Evolutionary conservation across 2,113 vertebrate species (phyloP), one percentile per base, ranked within the genome.

Genomic region (Nerophis lumbriciformis): DNA sequence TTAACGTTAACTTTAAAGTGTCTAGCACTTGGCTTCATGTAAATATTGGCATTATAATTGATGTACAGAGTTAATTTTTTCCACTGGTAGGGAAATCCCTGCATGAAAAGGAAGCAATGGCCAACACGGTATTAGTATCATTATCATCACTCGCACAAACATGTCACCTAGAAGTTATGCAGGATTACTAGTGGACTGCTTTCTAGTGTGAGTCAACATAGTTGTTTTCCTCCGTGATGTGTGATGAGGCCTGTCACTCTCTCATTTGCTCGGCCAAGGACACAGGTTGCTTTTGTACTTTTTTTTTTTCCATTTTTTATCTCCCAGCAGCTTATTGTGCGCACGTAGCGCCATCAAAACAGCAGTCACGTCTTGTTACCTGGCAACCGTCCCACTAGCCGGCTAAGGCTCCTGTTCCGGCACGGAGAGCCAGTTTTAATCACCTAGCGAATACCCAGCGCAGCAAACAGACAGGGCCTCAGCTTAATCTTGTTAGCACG

Each of bases 401-500:
- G 66, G 81, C 81, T 68, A 65, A 64, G 66, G 73, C 80, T 89
- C 76, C 70, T 73, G 87, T 78, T 90, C 86, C 84, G 83, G 84
- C 82, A 78, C 82, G 76, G 88, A 88, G 90, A 88, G 84, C 80
- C 90, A 88, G 88, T 86, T 89, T 81, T 84, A 90, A 92, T 92
- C 90, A 89, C 90, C 85, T 87, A 75, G 90, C 90, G 83, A 90
- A 86, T 93, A 90, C 91, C 84, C 88, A 86, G 90, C 76, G 82
- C 83, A 86, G 91, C 85, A 91, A 85, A 88, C 88, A 91, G 91
- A 91, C 90, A 86, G 68, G 88, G 90, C 89, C 89, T 94, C 85
- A 76, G 83, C 88, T 87, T 91, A 92, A 94, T 94, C 92, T 93
- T 86, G 82, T 95, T 91, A 93, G 92, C 88, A 85, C 87, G 85